Conservation (phyloP, 1,140 invertebrate species). For the Sycobia sp. region DNA sequence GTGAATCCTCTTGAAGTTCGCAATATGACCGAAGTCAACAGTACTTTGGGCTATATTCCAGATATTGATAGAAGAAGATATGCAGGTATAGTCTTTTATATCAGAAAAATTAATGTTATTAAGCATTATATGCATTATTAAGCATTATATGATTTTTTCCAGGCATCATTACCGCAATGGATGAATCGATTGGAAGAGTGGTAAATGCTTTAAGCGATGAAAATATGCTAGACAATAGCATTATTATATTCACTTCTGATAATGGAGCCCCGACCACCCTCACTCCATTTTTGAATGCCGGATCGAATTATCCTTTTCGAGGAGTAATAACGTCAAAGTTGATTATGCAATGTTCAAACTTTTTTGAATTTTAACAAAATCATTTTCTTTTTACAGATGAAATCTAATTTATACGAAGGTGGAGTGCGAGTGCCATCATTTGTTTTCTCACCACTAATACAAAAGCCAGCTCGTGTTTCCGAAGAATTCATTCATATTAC, state of each 20-base stretch:
- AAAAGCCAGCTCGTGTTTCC: conserved; percentile 60
- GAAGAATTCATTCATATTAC: conserved; percentile 71
- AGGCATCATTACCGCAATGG: conserved; percentile 66
- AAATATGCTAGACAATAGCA: conserved; percentile 59
- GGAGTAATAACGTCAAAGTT: conserved; percentile 55
- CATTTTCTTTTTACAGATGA: conserved; percentile 43
- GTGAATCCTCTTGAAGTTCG: conserved; percentile 32
- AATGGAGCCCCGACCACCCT: conserved; percentile 65
- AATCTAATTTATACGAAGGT: conserved; percentile 67
- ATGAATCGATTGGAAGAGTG: conserved; percentile 65
- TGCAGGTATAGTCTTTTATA: conserved; percentile 49
- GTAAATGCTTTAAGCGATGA: conserved; percentile 56
- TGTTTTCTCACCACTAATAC: conserved; percentile 62
- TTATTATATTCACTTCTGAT: conserved; percentile 66
- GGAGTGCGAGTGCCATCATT: conserved; percentile 69
- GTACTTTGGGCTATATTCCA: conserved; percentile 61
- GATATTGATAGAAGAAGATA: conserved; percentile 59
- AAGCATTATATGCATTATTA: too few relatives aligned
- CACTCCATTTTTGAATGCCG: conserved; percentile 62
- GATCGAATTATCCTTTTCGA: conserved; percentile 72
- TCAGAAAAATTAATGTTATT: too few relatives aligned
- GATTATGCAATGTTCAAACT: background rate
- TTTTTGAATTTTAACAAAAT: background rate
- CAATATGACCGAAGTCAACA: conserved; percentile 52
- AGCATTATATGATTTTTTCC: conserved; percentile 1